These are phyloP conservation scores for Nannobrachium achirus DNA, from an alignment of 2,113 vertebrate genomes.

Conservation along the genomic window DNA sequence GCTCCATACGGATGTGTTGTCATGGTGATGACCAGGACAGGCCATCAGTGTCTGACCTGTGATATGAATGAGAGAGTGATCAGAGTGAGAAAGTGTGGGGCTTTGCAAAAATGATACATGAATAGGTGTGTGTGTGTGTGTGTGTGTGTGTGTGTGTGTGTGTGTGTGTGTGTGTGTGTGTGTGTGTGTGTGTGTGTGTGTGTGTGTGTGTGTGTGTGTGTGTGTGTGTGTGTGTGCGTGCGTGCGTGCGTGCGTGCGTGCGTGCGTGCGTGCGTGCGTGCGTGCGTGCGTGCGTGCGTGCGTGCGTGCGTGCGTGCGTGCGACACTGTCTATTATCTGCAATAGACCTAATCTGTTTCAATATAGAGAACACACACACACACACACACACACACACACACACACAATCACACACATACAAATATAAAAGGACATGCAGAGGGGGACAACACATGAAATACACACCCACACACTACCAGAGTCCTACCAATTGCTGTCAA, in stretches of 20 bases:
- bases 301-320: constrained; percentile 17
- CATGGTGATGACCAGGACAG: constrained; percentile 6
- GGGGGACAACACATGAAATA: background rate
- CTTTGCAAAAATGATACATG: constrained; percentile 51
- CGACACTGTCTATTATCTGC: constrained; percentile 19
- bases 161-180: constrained; percentile 26
- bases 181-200: constrained; percentile 7
- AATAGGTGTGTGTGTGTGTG: constrained; percentile 41
- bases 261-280: background rate
- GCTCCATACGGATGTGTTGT: background rate
- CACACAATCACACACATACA: background rate
- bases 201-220: background rate
- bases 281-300: background rate
- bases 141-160: constrained; percentile 18
- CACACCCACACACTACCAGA: background rate
- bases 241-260: background rate
- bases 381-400: constrained; percentile 2
- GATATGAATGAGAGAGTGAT: constrained; percentile 19
- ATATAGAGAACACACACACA: constrained; percentile 7
- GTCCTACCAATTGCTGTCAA: constrained; percentile 34
- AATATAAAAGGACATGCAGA: background rate
- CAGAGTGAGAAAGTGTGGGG: constrained; percentile 17
- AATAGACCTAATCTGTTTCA: constrained; percentile 40
- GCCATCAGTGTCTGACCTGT: constrained; percentile 7
- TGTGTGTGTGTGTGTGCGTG: background rate